Conservation (phyloP, 2,113 vertebrate species). For the Machaerirhynchus nigripectus region DNA sequence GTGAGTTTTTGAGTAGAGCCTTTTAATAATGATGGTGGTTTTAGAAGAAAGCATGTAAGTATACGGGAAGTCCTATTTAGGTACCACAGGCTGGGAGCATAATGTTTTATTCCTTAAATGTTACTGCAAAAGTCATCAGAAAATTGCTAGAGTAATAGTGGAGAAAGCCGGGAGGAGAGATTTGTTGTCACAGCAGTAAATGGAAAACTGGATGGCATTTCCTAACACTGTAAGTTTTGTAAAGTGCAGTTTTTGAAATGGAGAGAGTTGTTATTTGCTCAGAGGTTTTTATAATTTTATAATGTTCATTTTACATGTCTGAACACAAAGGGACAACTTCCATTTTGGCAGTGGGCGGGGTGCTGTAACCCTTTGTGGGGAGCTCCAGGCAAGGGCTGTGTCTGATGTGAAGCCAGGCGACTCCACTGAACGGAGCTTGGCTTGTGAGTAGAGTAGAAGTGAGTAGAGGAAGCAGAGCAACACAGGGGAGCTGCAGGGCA, state of each 20-base stretch:
- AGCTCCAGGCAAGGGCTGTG: not conserved
- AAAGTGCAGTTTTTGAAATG: not conserved
- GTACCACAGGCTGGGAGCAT: not conserved
- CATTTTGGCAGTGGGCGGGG: not conserved
- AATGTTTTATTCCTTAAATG: not conserved
- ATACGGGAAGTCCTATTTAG: not conserved
- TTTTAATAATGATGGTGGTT: not conserved
- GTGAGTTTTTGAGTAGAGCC: slow-evolving; percentile 42
- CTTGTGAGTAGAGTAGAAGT: too few species aligned
- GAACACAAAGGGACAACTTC: not conserved
- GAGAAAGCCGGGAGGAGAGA: not conserved
- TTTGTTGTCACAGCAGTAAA: not conserved
- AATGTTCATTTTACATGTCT: not conserved
- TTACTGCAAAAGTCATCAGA: not conserved
- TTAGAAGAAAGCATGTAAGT: not conserved
- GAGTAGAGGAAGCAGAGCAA: not conserved
- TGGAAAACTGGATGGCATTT: not conserved
- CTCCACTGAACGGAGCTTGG: not conserved
- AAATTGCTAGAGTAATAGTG: not conserved
- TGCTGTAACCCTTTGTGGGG: not conserved
- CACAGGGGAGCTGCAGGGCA: fast-evolving
- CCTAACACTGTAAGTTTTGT: not conserved
- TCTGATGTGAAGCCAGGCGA: not conserved
- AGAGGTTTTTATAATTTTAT: not conserved
- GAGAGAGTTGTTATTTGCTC: not conserved